These are phyloP conservation scores for Lutjanus erythropterus DNA, from an alignment of 2,113 vertebrate genomes.

Conservation along the genomic window DNA sequence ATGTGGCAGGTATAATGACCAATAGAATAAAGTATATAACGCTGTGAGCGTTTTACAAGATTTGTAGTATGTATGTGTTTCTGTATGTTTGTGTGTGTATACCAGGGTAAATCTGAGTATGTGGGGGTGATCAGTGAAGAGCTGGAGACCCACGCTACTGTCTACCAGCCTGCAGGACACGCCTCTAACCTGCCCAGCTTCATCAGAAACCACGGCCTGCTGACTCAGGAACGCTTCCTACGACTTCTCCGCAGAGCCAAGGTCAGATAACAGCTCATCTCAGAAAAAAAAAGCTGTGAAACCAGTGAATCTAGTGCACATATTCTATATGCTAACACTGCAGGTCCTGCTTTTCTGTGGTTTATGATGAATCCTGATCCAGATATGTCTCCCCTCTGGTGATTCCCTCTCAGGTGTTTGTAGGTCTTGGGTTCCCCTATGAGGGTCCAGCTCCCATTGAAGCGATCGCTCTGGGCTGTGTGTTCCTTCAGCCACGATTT, in stretches of 20 bases:
- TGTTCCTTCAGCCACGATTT: constrained; percentile 82
- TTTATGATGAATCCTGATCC: neutral
- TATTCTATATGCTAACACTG: neutral
- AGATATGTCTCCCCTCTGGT: neutral
- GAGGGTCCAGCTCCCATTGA: constrained; percentile 84
- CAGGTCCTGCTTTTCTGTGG: neutral
- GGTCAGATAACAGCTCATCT: constrained; percentile 51
- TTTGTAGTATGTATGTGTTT: neutral
- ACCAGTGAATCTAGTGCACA: neutral
- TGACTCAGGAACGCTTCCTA: constrained; percentile 77
- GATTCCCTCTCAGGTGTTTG: constrained; percentile 75
- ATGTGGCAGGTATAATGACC: constrained; percentile 81
- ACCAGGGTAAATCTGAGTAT: constrained; percentile 79
- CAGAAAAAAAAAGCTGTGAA: neutral
- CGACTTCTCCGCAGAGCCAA: constrained; percentile 79
- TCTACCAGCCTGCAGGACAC: constrained; percentile 71
- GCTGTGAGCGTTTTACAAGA: too few species aligned
- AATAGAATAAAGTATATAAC: neutral
- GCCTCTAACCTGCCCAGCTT: constrained; percentile 67
- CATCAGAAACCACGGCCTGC: constrained; percentile 81
- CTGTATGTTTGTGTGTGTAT: constrained; percentile 9
- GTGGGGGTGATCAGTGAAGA: constrained; percentile 72
- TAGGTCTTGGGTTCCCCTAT: constrained; percentile 84
- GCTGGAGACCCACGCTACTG: constrained; percentile 80
- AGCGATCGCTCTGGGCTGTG: constrained; percentile 79